phyloP scores from a whole-genome alignment of 1,140 invertebrate genomes.

The Caenorhabditis tropicalis region DNA sequence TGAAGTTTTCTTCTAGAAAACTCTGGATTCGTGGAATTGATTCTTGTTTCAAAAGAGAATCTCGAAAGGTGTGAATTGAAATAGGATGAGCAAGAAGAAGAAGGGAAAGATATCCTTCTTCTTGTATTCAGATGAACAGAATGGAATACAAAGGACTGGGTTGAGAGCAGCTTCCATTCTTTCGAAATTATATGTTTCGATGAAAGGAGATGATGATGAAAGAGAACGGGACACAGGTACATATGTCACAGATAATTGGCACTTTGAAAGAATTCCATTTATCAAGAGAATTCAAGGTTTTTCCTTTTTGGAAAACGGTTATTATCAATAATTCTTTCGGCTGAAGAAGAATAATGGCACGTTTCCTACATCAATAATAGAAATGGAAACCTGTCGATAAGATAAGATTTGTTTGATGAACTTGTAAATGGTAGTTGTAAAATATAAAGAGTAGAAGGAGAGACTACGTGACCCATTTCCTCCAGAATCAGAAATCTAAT shows the following conservation, averaged over 20 bases:
- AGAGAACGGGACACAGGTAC: background rate
- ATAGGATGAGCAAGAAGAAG: background rate
- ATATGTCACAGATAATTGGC: slow-evolving; percentile 3
- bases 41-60: background rate
- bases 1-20: too few relatives aligned
- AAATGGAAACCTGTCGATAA: background rate
- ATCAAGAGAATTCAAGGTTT: too few relatives aligned
- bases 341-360: background rate
- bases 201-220: slow-evolving; percentile 36
- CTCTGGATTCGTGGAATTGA: too few relatives aligned
- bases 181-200: slow-evolving; percentile 34
- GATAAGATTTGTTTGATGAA: background rate
- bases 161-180: background rate
- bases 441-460: too few relatives aligned
- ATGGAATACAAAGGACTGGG: background rate
- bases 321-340: background rate
- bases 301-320: background rate
- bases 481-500: background rate
- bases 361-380: background rate
- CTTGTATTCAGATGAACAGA: background rate
- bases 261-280: too few relatives aligned
- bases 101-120: too few relatives aligned
- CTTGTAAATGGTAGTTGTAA: background rate
- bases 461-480: too few relatives aligned
- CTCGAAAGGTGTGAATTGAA: slow-evolving; percentile 6